Base-by-base conservation (phyloP, 2,888 invertebrate genomes). In the Eupithecia insigniata region DNA sequence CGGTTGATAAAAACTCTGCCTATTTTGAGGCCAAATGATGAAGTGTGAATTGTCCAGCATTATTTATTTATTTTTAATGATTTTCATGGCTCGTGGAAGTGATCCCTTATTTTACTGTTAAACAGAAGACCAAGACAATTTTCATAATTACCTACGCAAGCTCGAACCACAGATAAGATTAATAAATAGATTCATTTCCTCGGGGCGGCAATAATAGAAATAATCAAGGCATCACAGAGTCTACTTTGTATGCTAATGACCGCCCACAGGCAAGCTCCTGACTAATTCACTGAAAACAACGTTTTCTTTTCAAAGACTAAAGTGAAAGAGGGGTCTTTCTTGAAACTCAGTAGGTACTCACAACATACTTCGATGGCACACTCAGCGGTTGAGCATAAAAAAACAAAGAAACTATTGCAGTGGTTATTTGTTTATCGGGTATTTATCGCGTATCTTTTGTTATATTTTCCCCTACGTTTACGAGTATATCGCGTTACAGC, bases 261-360 rank as follows among this genome's bases (percentile, higher is more conserved):
- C 65, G 55, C 69, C 65, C 67, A 64, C 83, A 84, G 76, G 80
- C 78, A 80, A 82, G 79, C 83, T 83, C 82, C 85, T 84, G 84
- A 85, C 89, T 89, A 90, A 90, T 90, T 88, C 86, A 80, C 84
- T 87, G 89, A 89, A 89, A 89, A 89, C 88, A 89, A 84, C 86
- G 79, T 82, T 84, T 82, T 78, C 79, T 82, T 55, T 66, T 60
- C 89, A 89, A 76, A 88, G 90, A 89, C 18, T 78, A 83, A 10
- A 18, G 36, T 26, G 6, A 22, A 34, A 39, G 34, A 62, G n/a
- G 30, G 28, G 60, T 3, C 30, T 60, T 14, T 28, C 16, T 58
- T 26, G 55, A 10, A 55, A 55, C 55, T 3, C 22, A 26, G 16
- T n/a, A 34, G 10, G 10, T 34, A 10, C 3, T 32, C n/a, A n/a